Conservation (phyloP, 2,113 vertebrate species). For the Bambusicola thoracicus region DNA sequence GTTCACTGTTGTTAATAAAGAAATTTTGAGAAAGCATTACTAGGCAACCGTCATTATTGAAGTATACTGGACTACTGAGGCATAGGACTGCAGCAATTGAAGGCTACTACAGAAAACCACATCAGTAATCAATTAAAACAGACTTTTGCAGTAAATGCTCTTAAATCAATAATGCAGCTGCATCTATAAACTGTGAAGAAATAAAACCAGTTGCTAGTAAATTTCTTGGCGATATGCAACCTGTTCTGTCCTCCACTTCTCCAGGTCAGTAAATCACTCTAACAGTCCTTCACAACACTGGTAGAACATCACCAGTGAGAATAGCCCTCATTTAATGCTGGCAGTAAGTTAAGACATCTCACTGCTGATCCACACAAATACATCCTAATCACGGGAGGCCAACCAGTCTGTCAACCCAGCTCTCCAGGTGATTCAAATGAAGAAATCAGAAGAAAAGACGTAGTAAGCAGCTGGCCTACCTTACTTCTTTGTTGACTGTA, state of each 20-base stretch:
- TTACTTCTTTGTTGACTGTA: constrained; percentile 46
- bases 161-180: constrained; percentile 22
- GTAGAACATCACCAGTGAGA: neutral
- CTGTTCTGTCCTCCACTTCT: neutral
- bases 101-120: neutral
- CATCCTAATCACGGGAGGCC: neutral
- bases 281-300: neutral
- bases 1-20: constrained; percentile 49
- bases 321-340: neutral
- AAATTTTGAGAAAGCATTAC: constrained; percentile 30
- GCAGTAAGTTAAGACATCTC: neutral
- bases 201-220: neutral
- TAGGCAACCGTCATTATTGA: constrained; percentile 2
- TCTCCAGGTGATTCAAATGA: constrained; percentile 4
- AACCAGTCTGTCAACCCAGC: neutral
- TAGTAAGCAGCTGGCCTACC: neutral
- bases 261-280: neutral
- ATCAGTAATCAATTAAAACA: neutral
- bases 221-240: constrained; percentile 4
- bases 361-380: neutral
- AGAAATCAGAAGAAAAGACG: constrained; percentile 12
- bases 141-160: neutral
- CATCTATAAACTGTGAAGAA: neutral
- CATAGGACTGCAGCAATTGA: neutral
- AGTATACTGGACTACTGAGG: neutral